A percentile compares a stretch with the other conserved stretches of the same genome.
Evolutionary conservation across 2,888 invertebrate species (phyloP).

Genomic region (Mesoligia furuncula): DNA sequence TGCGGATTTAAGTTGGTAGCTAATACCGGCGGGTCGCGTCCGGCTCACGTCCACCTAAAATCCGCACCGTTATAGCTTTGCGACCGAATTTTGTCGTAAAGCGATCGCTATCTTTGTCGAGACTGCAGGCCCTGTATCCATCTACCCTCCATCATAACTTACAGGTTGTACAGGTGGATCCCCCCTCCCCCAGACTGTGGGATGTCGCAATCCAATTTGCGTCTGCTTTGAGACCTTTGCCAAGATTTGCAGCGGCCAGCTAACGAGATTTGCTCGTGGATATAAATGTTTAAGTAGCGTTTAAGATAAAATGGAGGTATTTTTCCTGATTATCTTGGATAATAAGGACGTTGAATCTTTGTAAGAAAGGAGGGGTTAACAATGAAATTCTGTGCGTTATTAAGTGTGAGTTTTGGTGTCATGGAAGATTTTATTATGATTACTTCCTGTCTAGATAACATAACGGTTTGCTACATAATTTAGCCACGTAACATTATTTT

Average conservation of each 20-base stretch:
- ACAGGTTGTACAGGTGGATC: conserved; percentile 9
- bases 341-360: conserved; percentile 10
- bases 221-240: conserved; percentile 53
- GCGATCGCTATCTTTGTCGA: too few relatives aligned
- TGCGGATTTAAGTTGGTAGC: too few relatives aligned
- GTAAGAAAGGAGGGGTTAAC: not conserved
- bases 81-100: too few relatives aligned
- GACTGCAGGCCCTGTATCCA: too few relatives aligned
- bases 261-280: conserved; percentile 32
- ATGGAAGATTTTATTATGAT: not conserved
- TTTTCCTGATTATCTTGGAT: not conserved
- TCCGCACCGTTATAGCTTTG: too few relatives aligned
- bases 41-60: too few relatives aligned
- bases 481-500: not conserved
- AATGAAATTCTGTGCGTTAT: not conserved
- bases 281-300: conserved; percentile 36
- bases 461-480: not conserved
- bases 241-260: conserved; percentile 48
- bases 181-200: conserved; percentile 2
- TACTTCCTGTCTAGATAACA: too few relatives aligned
- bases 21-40: too few relatives aligned
- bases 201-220: conserved; percentile 60
- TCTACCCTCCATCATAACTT: conserved; percentile 13
- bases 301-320: conserved; percentile 12
- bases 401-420: not conserved